A percentile compares a stretch with the other conserved stretches of the same genome.
Conservation (phyloP, 2,113 vertebrate species). For the Scartelaos histophorus region DNA sequence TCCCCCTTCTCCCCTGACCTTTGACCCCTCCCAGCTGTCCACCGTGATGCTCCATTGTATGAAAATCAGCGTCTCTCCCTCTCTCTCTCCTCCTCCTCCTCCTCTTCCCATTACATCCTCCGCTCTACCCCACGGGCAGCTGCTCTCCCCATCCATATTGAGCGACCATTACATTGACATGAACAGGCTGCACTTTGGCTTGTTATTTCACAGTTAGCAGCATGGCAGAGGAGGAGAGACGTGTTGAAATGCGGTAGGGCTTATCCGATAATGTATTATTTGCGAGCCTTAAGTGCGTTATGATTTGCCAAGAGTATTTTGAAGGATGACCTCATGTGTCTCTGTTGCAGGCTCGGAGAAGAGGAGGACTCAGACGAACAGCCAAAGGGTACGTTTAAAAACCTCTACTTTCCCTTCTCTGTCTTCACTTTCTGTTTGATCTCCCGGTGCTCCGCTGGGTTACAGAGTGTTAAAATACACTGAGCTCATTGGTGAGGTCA, state of each 20-base stretch:
- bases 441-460: conserved; percentile 13
- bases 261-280: not conserved
- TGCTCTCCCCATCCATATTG: conserved; percentile 66
- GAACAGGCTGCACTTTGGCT: conserved; percentile 36
- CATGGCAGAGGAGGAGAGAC: conserved; percentile 9
- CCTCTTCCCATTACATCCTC: conserved; percentile 64
- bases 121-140: conserved; percentile 56
- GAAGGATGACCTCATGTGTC: conserved; percentile 48
- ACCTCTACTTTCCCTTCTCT: conserved; percentile 56
- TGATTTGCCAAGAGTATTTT: conserved; percentile 11
- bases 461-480: conserved; percentile 34
- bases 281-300: not conserved
- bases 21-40: conserved; percentile 66
- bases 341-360: conserved; percentile 63
- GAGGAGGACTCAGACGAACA: conserved; percentile 57
- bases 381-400: conserved; percentile 72
- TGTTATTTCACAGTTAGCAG: conserved; percentile 28
- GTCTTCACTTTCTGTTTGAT: conserved; percentile 29
- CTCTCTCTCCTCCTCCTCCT: conserved; percentile 32
- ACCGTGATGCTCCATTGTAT: conserved; percentile 41
- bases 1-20: conserved; percentile 42
- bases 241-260: conserved; percentile 18
- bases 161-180: conserved; percentile 56
- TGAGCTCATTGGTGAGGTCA: conserved; percentile 48
- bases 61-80: conserved; percentile 24